Conservation (phyloP, 2,888 invertebrate species). For the Synergus laeviventris region DNA sequence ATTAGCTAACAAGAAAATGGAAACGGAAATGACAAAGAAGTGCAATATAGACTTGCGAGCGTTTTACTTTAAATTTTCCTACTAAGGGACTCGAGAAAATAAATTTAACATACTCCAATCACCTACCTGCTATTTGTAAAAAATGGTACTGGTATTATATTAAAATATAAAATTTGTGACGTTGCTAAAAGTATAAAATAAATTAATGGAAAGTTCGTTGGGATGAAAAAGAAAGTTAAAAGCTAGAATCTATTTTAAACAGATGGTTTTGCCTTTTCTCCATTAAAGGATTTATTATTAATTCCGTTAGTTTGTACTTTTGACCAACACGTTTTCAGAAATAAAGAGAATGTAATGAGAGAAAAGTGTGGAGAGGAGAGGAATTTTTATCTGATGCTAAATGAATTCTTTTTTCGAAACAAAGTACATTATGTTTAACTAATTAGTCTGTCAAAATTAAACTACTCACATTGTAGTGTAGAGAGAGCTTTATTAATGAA, state of each 20-base stretch:
- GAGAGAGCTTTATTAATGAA: neutral
- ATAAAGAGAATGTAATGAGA: neutral
- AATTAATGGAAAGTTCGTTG: neutral
- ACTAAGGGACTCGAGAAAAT: neutral
- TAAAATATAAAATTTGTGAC: neutral
- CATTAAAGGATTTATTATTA: neutral
- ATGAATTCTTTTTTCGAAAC: neutral
- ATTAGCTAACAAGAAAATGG: slow-evolving; percentile 53
- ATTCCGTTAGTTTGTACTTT: neutral
- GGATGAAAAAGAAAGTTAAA: neutral
- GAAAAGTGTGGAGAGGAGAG: neutral
- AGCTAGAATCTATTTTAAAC: neutral
- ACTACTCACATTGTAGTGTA: neutral
- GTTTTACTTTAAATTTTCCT: neutral
- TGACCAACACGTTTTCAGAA: neutral
- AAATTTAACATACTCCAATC: too few relatives aligned
- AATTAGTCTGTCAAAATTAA: neutral
- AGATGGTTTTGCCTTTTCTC: neutral
- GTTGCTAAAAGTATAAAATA: neutral
- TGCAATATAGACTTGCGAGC: slow-evolving; percentile 45
- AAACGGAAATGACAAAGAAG: slow-evolving; percentile 43
- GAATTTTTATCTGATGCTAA: neutral
- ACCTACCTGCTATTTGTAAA: too few relatives aligned
- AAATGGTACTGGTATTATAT: too few relatives aligned
- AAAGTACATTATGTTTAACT: too few relatives aligned